Evolutionary conservation across 2,888 invertebrate genomes (phyloP).

Genomic region (Mystacides longicornis): DNA sequence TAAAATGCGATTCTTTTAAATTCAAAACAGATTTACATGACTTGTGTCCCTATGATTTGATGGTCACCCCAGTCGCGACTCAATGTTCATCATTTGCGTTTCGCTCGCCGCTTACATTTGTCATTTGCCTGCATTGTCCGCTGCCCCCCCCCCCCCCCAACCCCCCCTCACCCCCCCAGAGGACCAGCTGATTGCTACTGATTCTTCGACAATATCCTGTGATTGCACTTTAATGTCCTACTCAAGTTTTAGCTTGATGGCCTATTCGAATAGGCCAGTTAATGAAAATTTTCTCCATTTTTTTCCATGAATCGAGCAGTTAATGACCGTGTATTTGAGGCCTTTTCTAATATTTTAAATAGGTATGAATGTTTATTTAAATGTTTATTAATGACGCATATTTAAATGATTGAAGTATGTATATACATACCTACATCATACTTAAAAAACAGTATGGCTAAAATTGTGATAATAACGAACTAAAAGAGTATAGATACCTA

Average conservation of each 20-base stretch:
- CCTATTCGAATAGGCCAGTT: neutral
- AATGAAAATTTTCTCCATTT: neutral
- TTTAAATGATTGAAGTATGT: too few species aligned
- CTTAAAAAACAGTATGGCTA: too few species aligned
- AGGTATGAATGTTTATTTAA: too few species aligned
- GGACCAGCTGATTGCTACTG: conserved; percentile 27
- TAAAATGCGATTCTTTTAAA: too few species aligned
- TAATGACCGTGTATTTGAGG: too few species aligned
- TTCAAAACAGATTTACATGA: too few species aligned
- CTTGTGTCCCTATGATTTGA: neutral
- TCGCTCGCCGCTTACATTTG: conserved; percentile 21
- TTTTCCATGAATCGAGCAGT: too few species aligned
- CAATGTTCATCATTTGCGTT: conserved; percentile 27
- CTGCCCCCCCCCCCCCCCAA: conserved; percentile 6
- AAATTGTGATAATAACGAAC: too few species aligned
- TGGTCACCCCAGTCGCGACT: conserved; percentile 15
- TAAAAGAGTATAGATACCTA: too few species aligned
- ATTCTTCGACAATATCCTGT: conserved; percentile 28
- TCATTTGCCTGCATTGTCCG: conserved; percentile 25
- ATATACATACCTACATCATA: too few species aligned
- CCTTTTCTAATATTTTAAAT: too few species aligned
- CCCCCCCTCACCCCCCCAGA: conserved; percentile 1
- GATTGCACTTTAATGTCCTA: conserved; percentile 19
- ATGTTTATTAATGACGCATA: too few species aligned
- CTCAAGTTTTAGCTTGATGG: conserved; percentile 3